Evolutionary conservation across 1,140 invertebrate species (phyloP), one percentile per base, ranked within the genome.

Genomic region (Cryptotermes secundus): DNA sequence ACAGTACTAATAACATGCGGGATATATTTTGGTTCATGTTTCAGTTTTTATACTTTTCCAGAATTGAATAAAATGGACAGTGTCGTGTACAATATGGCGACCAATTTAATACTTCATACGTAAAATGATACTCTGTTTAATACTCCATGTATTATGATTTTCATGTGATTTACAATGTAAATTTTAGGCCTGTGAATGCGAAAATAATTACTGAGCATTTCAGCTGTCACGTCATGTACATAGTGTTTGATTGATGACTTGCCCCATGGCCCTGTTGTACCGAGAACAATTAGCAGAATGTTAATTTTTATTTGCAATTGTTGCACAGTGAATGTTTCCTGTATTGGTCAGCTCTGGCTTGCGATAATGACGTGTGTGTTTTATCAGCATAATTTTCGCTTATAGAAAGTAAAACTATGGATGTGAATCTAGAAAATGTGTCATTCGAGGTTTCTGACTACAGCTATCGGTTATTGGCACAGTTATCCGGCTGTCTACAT

Each of bases 201-300:
- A 72, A 72, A 72, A 72, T 72, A 72, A 72, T 72, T 72, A 72
- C n/a, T 72, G 59, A n/a, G 31, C n/a, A 72, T 72, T 72, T 72
- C 10, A 72, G 3, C 26, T 72, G 59, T 31, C 59, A 31, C 59
- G 31, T 72, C 59, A 72, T 72, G n/a, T 72, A n/a, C 59, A 14
- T 12, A 72, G 14, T 72, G 14, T 72, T 72, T 72, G 59, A 72
- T 72, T 72, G 59, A 72, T 72, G 59, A 72, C 26, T 72, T 49
- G 14, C 16, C 22, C 45, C 22, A 7, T 49, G 45, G 59, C 9
- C 7, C n/a, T 72, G 59, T 72, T 31, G 9, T 72, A 26, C n/a
- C 2, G 26, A 6, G 26, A 14, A 31, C 7, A 72, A 6, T 72
- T n/a, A 72, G 59, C 59, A 14, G 26, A 31, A 72, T 72, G 59